Evolutionary conservation across 2,888 invertebrate species (phyloP), one percentile per base, ranked within the genome.

Genomic region (Nymphalis c-album): DNA sequence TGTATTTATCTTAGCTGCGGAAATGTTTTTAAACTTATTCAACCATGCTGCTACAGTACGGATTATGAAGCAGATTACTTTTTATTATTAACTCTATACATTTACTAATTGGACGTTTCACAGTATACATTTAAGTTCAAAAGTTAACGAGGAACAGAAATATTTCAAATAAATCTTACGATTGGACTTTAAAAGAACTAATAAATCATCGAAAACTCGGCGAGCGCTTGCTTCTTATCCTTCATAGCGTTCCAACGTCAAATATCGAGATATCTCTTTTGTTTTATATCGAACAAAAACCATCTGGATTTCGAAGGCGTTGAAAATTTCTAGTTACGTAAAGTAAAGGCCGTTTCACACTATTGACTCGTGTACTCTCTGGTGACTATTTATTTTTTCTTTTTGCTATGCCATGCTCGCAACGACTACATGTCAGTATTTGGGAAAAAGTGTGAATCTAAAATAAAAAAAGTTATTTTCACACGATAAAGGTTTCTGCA

Each of bases 181-280:
- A 59, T 46, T n/a, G 20, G 22, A 61, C 53, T 58, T 68, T 63
- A 71, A 59, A 71, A 71, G 70, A 62, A 72, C 66, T 51, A 70
- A 75, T 74, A 73, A 73, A 71, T 75, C 71, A 72, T 69, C 57
- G 58, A 46, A 55, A 66, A 69, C 58, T 66, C 71, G 63, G 60
- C 58, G 64, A 63, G 57, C 58, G 60, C 57, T 63, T 60, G 65
- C 40, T 47, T 35, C 51, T 22, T 26, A 61, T 69, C 69, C 63
- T 68, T 69, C 47, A 63, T 46, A 61, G 65, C 63, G 26, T 71
- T 66, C 46, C 35, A 17, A 58, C 63, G 61, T 63, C 68, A 68
- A 68, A 71, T 63, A 55, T 26, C 60, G 18, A 55, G 53, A 61
- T 63, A 50, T 53, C 68, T 53, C 71, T 63, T 53, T 70, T 63